Evolutionary conservation across 2,113 vertebrate species (phyloP).

Genomic region (Petrocephalus zakoni): DNA sequence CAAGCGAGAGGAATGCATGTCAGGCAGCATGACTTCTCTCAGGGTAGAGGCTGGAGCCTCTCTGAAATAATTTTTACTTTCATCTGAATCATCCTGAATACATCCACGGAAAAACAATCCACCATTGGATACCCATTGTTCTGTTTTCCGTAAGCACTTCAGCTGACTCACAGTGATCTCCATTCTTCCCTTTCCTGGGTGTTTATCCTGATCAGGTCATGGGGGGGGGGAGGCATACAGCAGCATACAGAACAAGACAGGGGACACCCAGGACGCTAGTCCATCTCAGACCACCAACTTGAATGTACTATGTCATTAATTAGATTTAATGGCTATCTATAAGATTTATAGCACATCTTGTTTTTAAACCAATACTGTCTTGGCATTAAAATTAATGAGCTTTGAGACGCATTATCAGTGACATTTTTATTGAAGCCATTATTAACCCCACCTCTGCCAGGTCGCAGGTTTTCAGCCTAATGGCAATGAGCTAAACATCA

Average conservation of each 20-base stretch:
- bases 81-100: neutral
- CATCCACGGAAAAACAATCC: neutral
- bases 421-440: neutral
- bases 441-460: neutral
- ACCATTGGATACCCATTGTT: neutral
- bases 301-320: neutral
- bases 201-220: neutral
- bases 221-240: neutral
- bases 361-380: neutral
- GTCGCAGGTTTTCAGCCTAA: neutral
- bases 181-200: neutral
- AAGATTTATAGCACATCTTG: neutral
- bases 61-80: neutral
- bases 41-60: neutral
- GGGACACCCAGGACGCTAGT: neutral
- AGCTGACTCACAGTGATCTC: neutral
- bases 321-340: neutral
- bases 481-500: neutral
- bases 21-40: neutral
- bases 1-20: neutral
- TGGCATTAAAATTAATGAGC: neutral
- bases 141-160: no score
- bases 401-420: neutral
- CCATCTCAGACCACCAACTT: neutral
- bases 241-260: neutral